Conservation (phyloP, 1,140 invertebrate species). For the Melanaphis sacchari region DNA sequence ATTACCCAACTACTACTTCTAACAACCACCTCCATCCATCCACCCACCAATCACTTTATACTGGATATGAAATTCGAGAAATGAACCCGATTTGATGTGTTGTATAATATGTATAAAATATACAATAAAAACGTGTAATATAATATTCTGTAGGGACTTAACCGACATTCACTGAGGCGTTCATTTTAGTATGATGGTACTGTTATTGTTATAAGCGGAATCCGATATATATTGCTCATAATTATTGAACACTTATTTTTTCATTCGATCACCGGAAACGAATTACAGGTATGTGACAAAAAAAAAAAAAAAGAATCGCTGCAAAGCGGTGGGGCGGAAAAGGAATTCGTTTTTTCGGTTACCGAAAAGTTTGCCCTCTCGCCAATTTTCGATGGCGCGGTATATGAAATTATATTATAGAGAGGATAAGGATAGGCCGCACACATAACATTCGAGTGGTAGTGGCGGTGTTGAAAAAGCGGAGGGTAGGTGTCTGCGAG, state of each 20-base stretch:
- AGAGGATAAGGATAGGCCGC: background rate
- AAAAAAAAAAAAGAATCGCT: background rate
- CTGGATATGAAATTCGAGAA: constrained; percentile 16
- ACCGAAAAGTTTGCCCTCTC: background rate
- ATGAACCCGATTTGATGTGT: background rate
- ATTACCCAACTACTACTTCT: background rate
- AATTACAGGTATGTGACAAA: background rate
- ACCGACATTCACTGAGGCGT: background rate
- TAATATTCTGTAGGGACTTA: background rate
- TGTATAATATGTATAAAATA: background rate
- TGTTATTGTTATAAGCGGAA: background rate
- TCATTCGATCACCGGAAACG: background rate
- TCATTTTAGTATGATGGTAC: background rate
- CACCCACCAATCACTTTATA: background rate
- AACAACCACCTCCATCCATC: background rate
- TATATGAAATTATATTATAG: constrained; percentile 7
- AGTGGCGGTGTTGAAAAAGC: background rate
- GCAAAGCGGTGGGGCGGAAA: background rate
- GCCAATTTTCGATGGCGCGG: background rate
- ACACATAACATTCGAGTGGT: background rate
- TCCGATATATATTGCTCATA: background rate
- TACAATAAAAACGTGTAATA: background rate
- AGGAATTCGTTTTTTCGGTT: background rate
- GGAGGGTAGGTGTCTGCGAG: constrained; percentile 28
- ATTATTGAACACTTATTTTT: background rate